phyloP scores from a whole-genome alignment of 2,888 invertebrate genomes.

The Chymomyza fuscimana region DNA sequence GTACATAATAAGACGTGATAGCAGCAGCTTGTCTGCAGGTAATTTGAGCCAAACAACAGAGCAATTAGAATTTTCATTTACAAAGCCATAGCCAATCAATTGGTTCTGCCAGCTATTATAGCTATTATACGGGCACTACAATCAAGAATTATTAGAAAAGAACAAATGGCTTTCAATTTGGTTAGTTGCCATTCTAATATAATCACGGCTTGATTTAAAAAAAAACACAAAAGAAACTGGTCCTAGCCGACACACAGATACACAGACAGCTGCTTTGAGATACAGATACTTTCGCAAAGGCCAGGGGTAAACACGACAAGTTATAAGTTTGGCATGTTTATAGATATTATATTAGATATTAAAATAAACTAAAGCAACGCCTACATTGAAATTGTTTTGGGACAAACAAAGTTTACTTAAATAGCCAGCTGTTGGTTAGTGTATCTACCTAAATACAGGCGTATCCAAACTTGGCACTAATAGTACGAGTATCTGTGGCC shows the following conservation, averaged over 20 bases:
- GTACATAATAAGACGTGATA: slow-evolving; percentile 10
- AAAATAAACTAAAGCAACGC: neutral
- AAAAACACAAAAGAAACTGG: slow-evolving; percentile 4
- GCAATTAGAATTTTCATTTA: slow-evolving; percentile 40
- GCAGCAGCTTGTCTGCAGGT: neutral
- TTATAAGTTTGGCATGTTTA: slow-evolving; percentile 19
- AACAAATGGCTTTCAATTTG: neutral
- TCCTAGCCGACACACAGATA: slow-evolving; percentile 5
- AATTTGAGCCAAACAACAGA: slow-evolving; percentile 24
- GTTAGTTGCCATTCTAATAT: slow-evolving; percentile 1
- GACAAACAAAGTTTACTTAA: neutral
- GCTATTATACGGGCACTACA: neutral
- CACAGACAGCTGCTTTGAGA: slow-evolving; percentile 9
- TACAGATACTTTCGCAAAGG: slow-evolving; percentile 57
- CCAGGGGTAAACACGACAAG: slow-evolving; percentile 57
- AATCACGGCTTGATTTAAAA: neutral
- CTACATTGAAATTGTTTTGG: neutral
- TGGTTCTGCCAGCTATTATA: slow-evolving; percentile 62
- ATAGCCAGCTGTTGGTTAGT: neutral
- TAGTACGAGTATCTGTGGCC: too few species aligned
- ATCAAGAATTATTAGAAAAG: neutral
- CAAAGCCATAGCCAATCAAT: slow-evolving; percentile 30
- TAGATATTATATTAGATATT: neutral
- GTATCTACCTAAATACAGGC: too few species aligned
- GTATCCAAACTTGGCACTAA: neutral